These are phyloP conservation scores for Danio choprae DNA, from an alignment of 2,797 vertebrate species.

Conservation along the genomic window DNA sequence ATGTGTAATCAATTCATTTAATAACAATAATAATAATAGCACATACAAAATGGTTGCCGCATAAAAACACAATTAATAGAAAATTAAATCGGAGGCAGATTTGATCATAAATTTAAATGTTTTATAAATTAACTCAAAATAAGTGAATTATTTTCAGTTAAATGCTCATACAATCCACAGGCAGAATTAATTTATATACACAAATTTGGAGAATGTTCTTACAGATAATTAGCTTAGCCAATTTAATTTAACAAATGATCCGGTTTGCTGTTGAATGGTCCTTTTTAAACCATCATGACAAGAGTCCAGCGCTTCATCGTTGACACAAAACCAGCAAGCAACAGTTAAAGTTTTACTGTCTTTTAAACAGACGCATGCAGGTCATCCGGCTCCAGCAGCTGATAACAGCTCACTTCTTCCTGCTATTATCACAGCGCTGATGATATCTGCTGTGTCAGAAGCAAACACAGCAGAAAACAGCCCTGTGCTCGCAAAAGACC, in stretches of 20 bases:
- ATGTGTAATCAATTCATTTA: too few relatives aligned
- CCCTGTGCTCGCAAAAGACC: background rate
- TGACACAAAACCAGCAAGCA: slow-evolving; percentile 26
- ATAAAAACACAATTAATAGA: background rate
- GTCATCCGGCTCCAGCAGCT: slow-evolving; percentile 4
- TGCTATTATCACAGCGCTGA: slow-evolving; percentile 63
- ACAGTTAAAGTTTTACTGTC: slow-evolving; percentile 42
- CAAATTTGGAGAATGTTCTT: background rate
- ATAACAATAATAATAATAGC: background rate
- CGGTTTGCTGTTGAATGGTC: background rate
- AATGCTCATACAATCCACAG: background rate
- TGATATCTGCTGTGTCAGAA: slow-evolving; percentile 55
- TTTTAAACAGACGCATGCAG: slow-evolving; percentile 9
- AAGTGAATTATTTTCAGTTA: background rate
- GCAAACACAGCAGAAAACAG: slow-evolving; percentile 36
- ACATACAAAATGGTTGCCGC: background rate
- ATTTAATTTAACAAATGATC: background rate
- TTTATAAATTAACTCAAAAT: background rate
- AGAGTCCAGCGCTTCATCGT: slow-evolving; percentile 4
- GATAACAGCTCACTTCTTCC: slow-evolving; percentile 66
- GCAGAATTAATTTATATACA: background rate
- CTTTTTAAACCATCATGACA: slow-evolving; percentile 5
- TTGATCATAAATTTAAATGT: background rate
- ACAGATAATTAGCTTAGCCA: background rate
- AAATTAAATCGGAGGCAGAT: background rate